These are phyloP conservation scores for Octopus bimaculoides DNA, from an alignment of 1,140 invertebrate genomes.

Conservation along the genomic window DNA sequence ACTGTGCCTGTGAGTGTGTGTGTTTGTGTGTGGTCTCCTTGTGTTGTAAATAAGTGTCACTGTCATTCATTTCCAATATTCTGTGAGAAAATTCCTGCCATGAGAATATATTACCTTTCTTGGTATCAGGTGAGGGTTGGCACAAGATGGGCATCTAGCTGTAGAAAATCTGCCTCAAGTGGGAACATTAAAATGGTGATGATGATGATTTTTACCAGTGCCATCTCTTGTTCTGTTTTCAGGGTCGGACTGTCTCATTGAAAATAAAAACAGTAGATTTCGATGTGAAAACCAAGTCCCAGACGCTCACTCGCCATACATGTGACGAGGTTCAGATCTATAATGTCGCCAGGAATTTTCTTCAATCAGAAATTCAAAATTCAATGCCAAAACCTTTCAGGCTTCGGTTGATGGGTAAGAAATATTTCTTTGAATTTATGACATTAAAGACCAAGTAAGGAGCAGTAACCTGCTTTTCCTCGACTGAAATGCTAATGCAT, in stretches of 20 bases:
- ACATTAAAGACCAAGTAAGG: background rate
- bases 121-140: too few relatives aligned
- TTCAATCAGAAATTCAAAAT: conserved; percentile 54
- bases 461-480: background rate
- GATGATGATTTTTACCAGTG: too few relatives aligned
- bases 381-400: conserved; percentile 43
- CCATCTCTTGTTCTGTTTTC: conserved; percentile 22
- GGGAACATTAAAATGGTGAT: too few relatives aligned
- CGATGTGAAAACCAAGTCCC: conserved; percentile 57
- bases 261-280: conserved; percentile 62
- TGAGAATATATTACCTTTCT: too few relatives aligned
- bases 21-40: too few relatives aligned
- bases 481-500: background rate
- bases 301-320: conserved; percentile 53
- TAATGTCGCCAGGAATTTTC: conserved; percentile 53
- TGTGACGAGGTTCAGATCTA: conserved; percentile 53
- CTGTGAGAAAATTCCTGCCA: too few relatives aligned
- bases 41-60: too few relatives aligned
- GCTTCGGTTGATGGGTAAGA: conserved; percentile 60
- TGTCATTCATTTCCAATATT: too few relatives aligned
- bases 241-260: conserved; percentile 60
- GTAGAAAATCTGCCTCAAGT: too few relatives aligned
- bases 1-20: too few relatives aligned
- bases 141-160: too few relatives aligned
- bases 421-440: background rate